Evolutionary conservation across 2,797 vertebrate genomes (phyloP), one percentile per base, ranked within the genome.

Genomic region (Yasuhikotakia modesta): DNA sequence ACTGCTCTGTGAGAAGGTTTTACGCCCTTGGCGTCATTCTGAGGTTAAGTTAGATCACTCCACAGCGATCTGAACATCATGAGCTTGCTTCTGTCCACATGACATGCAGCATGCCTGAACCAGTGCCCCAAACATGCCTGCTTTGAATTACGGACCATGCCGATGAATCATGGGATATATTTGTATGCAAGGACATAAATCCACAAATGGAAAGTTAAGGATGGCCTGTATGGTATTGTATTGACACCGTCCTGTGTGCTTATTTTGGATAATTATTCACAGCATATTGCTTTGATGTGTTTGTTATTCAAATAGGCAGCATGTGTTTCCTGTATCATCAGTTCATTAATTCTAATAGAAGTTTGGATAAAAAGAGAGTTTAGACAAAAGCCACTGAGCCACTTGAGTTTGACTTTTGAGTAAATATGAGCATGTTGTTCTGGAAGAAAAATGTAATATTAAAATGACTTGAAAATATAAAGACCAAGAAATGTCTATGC

Each of bases 91-190:
- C 60, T 35, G 39, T 81, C 50, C n/a, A 52, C 52, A 32, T 19
- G 50, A 48, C 82, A 81, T 77, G 76, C 72, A 63, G 39, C 76
- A 81, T 76, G 79, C 76, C 70, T 4, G 50, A 27, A 64, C 11
- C 52, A 32, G 6, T 5, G 45, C 11, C 13, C 27, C 24, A 53
- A 48, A 64, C 21, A 79, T 71, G 70, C 50, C 69, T 30, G 64
- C 70, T 39, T 64, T 52, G 52, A 64, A 60, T 79, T 81, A 70
- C 16, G 24, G 39, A 4, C 3, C 35, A 52, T 76, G 17, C n/a
- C 0, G 14, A 69, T 50, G 57, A 48, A 24, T 27, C n/a, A 58
- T 45, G 16, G 27, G 17, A 72, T 72, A 35, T 43, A 70, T 70
- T 48, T n/a, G 58, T 60, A 32, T 72, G 55, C 35, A 76, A 11